Evolutionary conservation across 2,888 invertebrate genomes (phyloP).

Genomic region (Drosophila paucipuncta): DNA sequence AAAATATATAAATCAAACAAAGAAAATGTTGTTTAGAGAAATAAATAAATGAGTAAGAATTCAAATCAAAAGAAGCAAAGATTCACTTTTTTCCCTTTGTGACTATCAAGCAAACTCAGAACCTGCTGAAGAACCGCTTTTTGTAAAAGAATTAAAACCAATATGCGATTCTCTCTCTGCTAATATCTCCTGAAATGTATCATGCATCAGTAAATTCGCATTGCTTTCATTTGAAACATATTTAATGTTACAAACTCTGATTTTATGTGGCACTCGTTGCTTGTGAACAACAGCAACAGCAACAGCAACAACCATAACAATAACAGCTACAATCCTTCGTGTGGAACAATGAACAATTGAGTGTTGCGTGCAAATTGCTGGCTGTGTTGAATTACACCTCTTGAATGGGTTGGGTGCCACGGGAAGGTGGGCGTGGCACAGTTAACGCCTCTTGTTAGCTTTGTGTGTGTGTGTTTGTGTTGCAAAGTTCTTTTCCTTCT

Average conservation of each 20-base stretch:
- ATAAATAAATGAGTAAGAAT: accelerated
- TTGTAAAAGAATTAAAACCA: too few relatives aligned
- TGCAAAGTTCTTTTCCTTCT: slow-evolving; percentile 20
- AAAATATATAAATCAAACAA: neutral
- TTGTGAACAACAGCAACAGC: neutral
- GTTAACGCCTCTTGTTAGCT: slow-evolving; percentile 48
- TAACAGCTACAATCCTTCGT: neutral
- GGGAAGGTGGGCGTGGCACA: slow-evolving; percentile 3
- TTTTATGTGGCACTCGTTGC: slow-evolving; percentile 1
- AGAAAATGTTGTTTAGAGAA: neutral
- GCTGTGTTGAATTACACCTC: slow-evolving; percentile 48
- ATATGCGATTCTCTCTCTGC: neutral
- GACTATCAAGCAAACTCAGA: neutral
- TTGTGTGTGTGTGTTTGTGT: slow-evolving; percentile 16
- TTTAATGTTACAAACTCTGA: neutral
- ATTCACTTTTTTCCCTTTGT: neutral
- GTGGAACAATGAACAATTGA: slow-evolving; percentile 32
- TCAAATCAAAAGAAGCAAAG: neutral
- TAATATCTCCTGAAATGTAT: neutral
- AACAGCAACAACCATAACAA: neutral
- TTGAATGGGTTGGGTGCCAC: neutral
- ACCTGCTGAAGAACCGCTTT: neutral
- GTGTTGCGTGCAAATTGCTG: slow-evolving; percentile 41
- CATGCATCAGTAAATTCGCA: neutral
- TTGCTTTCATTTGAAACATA: neutral